Percentiles rank a stretch among this genome's conserved stretches.
Evolutionary conservation across 1,140 invertebrate species (phyloP).

Genomic region (Pogonognathellus flavescens): DNA sequence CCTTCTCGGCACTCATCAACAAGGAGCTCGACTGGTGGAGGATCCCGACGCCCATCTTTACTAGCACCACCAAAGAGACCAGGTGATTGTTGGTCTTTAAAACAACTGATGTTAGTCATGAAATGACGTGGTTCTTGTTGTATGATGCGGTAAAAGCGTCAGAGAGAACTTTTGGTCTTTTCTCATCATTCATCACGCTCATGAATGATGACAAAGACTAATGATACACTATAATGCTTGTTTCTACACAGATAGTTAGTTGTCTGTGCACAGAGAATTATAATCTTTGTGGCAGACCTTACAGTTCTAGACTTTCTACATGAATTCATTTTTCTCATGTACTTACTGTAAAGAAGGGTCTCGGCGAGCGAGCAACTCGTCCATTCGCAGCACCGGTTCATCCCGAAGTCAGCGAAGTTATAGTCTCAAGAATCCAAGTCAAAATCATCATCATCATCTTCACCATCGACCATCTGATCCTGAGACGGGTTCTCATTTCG

Average conservation of each 20-base stretch:
- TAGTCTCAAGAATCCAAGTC: slow-evolving; percentile 59
- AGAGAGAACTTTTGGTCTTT: background rate
- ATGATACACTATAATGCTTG: slow-evolving; percentile 5
- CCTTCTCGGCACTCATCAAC: slow-evolving; percentile 63
- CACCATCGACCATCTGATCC: slow-evolving; percentile 65
- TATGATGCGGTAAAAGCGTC: background rate
- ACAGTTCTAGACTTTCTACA: background rate
- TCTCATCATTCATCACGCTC: slow-evolving; percentile 11
- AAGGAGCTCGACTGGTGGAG: slow-evolving; percentile 63
- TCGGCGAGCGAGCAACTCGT: slow-evolving; percentile 64
- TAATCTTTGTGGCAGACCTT: background rate
- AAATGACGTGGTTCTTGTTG: background rate
- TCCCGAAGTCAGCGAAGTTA: slow-evolving; percentile 65
- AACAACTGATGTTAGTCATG: background rate
- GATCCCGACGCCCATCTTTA: slow-evolving; percentile 59
- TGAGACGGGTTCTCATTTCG: slow-evolving; percentile 36
- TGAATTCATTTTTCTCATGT: slow-evolving; percentile 47
- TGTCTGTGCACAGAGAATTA: background rate
- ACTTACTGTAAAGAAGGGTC: slow-evolving; percentile 51
- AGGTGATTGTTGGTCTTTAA: slow-evolving; percentile 60
- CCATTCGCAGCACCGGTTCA: slow-evolving; percentile 62
- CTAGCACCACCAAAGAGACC: slow-evolving; percentile 64
- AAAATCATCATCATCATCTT: slow-evolving; percentile 61
- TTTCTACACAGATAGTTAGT: background rate
- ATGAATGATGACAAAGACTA: slow-evolving; percentile 37